These are phyloP conservation scores for Diarsia dahlii DNA, from an alignment of 2,888 invertebrate species.

Conservation along the genomic window DNA sequence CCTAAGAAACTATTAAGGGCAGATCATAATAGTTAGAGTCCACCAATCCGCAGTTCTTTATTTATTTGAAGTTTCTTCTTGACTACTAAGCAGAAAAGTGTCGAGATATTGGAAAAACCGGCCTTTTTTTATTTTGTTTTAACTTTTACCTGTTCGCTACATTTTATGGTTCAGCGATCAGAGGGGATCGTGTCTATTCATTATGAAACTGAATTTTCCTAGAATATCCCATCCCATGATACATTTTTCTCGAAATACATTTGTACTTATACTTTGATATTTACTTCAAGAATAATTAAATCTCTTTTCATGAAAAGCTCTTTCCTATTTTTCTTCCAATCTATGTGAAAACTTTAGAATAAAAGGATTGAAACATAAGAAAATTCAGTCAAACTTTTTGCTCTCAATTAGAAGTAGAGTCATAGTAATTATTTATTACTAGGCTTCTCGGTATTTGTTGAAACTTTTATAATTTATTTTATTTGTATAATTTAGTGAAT, in stretches of 20 bases:
- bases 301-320: background rate
- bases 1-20: background rate
- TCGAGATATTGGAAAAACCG: background rate
- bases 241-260: background rate
- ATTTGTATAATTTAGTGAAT: too few relatives aligned
- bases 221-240: background rate
- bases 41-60: background rate
- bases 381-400: background rate
- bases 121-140: background rate
- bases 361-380: slow-evolving; percentile 22
- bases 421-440: too few relatives aligned
- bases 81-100: background rate
- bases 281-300: background rate
- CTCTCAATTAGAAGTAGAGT: too few relatives aligned
- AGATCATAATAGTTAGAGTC: background rate
- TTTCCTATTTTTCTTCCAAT: background rate
- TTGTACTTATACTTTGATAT: background rate
- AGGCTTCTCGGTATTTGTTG: too few relatives aligned
- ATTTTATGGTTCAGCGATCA: slow-evolving; percentile 9
- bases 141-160: background rate
- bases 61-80: slow-evolving; percentile 1
- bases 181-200: background rate
- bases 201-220: background rate
- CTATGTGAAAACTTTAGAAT: background rate
- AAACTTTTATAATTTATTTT: too few relatives aligned